Conservation (phyloP, 2,888 invertebrate species). For the Parelbella ahira region DNA sequence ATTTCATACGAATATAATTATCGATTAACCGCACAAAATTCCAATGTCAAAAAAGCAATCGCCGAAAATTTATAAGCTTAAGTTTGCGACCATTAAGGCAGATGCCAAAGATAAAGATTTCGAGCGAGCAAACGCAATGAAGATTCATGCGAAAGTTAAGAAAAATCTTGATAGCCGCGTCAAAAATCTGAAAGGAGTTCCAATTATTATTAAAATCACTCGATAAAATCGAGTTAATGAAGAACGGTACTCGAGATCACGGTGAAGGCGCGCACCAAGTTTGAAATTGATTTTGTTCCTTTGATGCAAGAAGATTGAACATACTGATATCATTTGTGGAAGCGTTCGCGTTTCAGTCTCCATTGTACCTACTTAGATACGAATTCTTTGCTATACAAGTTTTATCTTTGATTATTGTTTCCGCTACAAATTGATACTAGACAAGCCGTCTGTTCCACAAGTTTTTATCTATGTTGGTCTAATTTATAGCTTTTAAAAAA, state of each 20-base stretch:
- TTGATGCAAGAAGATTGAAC: conserved; percentile 59
- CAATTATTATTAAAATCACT: conserved; percentile 71
- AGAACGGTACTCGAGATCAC: conserved; percentile 68
- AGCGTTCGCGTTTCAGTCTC: conserved; percentile 46
- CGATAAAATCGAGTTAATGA: conserved; percentile 78
- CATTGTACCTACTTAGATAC: conserved; percentile 24
- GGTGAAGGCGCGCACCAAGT: conserved; percentile 50
- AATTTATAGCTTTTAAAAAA: too few relatives aligned
- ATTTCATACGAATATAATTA: conserved; percentile 7
- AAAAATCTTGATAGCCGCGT: conserved; percentile 64
- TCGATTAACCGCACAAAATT: conserved; percentile 11
- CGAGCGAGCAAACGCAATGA: conserved; percentile 46
- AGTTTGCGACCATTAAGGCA: conserved; percentile 30
- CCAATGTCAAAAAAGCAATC: conserved; percentile 8
- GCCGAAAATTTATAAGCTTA: conserved; percentile 23
- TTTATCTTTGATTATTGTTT: conserved; percentile 2
- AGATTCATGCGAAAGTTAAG: conserved; percentile 47
- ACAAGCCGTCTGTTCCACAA: neutral
- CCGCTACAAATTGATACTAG: neutral
- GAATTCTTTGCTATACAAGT: conserved; percentile 1
- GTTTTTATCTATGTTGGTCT: too few relatives aligned
- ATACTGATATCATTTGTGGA: conserved; percentile 62
- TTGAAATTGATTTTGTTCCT: conserved; percentile 74
- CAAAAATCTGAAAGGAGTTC: conserved; percentile 60
- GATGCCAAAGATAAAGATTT: conserved; percentile 42